Evolutionary conservation across 2,113 vertebrate species (phyloP).

Genomic region (Callospermophilus lateralis): DNA sequence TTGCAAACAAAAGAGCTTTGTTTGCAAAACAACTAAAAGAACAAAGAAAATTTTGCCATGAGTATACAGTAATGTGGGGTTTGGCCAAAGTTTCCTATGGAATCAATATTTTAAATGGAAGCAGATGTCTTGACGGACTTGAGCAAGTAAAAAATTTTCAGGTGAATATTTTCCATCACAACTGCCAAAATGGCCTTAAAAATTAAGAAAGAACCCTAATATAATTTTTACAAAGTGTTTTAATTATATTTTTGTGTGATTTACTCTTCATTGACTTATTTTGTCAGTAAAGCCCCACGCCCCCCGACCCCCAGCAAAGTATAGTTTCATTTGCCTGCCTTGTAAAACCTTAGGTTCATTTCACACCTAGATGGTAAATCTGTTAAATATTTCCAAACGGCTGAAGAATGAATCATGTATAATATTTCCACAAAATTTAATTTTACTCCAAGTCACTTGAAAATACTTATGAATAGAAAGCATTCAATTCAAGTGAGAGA

Average conservation of each 20-base stretch:
- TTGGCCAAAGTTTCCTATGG: neutral
- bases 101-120: slow-evolving; percentile 5
- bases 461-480: neutral
- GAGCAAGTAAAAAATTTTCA: neutral
- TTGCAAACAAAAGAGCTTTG: neutral
- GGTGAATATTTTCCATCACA: slow-evolving; percentile 17
- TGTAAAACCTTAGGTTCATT: neutral
- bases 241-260: neutral
- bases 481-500: neutral
- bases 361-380: neutral
- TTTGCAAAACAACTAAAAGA: slow-evolving; percentile 28
- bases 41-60: neutral
- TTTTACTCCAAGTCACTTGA: neutral
- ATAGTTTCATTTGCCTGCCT: neutral
- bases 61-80: neutral
- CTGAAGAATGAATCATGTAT: neutral
- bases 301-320: neutral
- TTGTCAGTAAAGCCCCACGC: neutral
- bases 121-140: neutral
- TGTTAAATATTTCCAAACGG: neutral
- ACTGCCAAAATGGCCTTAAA: neutral
- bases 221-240: neutral
- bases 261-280: neutral
- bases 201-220: neutral
- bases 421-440: slow-evolving; percentile 30